Conservation (phyloP, 1,140 invertebrate species). For the Thaumetopoea pityocampa region DNA sequence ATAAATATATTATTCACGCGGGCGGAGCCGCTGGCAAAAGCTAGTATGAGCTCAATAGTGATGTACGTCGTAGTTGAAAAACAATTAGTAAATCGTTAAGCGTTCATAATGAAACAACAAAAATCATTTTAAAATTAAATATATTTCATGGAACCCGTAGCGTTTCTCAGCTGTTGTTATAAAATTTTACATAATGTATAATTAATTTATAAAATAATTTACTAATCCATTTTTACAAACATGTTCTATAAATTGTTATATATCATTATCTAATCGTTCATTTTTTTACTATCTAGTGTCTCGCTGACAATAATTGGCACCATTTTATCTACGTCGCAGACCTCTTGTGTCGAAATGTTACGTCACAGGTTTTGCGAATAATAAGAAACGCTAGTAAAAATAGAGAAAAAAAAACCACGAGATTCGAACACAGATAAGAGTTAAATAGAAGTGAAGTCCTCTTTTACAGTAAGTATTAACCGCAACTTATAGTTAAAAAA, state of each 20-base stretch:
- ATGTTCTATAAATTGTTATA: constrained; percentile 38
- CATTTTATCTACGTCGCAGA: constrained; percentile 36
- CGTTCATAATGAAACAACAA: constrained; percentile 43
- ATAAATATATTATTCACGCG: too few relatives aligned
- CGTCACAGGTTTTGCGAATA: constrained; percentile 15
- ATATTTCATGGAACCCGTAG: constrained; percentile 75
- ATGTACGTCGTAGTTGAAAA: too few relatives aligned
- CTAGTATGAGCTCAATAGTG: too few relatives aligned
- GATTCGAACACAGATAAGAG: constrained; percentile 62
- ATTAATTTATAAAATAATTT: constrained; percentile 21
- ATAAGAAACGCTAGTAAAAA: constrained; percentile 60
- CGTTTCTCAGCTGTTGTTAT: constrained; percentile 72
- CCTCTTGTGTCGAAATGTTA: constrained; percentile 29
- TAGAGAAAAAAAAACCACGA: constrained; percentile 49
- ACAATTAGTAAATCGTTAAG: too few relatives aligned
- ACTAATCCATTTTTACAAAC: constrained; percentile 20
- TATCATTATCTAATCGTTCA: constrained; percentile 49
- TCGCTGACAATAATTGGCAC: constrained; percentile 63
- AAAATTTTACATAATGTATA: constrained; percentile 42
- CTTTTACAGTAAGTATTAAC: constrained; percentile 64
- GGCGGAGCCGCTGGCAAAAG: too few relatives aligned
- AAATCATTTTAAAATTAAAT: constrained; percentile 58
- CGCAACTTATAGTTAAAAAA: constrained; percentile 52
- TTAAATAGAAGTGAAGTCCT: constrained; percentile 38
- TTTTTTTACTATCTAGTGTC: constrained; percentile 52